Percentiles rank a stretch among this genome's conserved stretches.
These are phyloP conservation scores for Sebastolobus alascanus DNA, from an alignment of 2,797 vertebrate species.

Conservation along the genomic window DNA sequence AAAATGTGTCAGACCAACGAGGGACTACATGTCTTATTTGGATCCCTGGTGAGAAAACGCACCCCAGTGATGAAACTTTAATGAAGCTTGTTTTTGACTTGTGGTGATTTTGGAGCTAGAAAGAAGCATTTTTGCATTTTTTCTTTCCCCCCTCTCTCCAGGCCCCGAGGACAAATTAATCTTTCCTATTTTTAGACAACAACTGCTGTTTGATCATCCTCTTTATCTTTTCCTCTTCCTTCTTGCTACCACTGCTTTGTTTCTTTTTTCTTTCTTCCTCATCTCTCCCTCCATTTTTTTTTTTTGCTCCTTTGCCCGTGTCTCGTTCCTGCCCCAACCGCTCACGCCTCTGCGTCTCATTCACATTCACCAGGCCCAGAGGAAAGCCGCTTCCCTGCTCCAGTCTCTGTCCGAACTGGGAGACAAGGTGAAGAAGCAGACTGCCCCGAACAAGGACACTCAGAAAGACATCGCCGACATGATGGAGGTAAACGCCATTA, in stretches of 20 bases:
- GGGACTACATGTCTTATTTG: background rate
- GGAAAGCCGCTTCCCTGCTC: conserved; percentile 91
- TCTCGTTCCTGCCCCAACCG: background rate
- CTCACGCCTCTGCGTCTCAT: background rate
- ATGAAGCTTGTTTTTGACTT: conserved; percentile 37
- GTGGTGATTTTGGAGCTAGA: conserved; percentile 15
- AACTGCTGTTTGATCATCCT: conserved; percentile 38
- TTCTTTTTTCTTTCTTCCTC: background rate
- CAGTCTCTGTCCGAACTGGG: conserved; percentile 86
- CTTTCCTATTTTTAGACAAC: conserved; percentile 50
- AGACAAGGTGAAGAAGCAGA: conserved; percentile 93
- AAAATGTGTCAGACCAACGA: background rate
- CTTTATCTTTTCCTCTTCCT: conserved; percentile 1
- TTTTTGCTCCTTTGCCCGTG: background rate
- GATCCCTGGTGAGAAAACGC: background rate
- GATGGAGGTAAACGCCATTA: conserved; percentile 87
- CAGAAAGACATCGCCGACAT: conserved; percentile 96
- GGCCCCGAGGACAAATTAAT: conserved; percentile 40
- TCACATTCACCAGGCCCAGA: conserved; percentile 87
- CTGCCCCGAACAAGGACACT: conserved; percentile 92
- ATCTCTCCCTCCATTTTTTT: background rate
- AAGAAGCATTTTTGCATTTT: conserved; percentile 7
- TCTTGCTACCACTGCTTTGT: background rate
- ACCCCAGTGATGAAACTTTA: conserved; percentile 29
- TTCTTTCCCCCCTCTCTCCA: background rate